A percentile compares a stretch with the other conserved stretches of the same genome.
Conservation (phyloP, 2,797 vertebrate genomes). For the Triplophysa bombifrons region DNA sequence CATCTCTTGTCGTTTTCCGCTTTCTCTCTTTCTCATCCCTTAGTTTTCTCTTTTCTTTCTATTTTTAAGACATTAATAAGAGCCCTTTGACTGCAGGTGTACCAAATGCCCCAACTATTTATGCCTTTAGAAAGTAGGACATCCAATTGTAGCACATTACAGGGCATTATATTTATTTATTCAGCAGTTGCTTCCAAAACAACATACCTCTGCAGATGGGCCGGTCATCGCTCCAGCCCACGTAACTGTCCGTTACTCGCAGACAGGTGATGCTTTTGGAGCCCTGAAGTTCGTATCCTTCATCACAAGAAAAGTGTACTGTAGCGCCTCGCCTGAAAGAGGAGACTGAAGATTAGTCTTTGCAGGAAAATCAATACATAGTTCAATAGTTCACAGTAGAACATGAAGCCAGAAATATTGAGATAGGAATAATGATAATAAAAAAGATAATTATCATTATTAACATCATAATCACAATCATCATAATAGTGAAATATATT, state of each 20-base stretch:
- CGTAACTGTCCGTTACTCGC: constrained; percentile 94
- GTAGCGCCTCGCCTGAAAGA: constrained; percentile 89
- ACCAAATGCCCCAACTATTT: background rate
- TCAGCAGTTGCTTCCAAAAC: background rate
- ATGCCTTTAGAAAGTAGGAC: background rate
- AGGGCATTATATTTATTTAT: background rate
- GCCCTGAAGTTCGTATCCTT: constrained; percentile 96
- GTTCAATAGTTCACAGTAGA: background rate
- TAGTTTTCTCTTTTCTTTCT: background rate
- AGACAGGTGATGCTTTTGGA: constrained; percentile 98
- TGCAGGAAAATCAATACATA: background rate
- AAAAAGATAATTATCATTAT: too few relatives aligned
- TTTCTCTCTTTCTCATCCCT: constrained; percentile 22
- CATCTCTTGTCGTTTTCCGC: constrained; percentile 33
- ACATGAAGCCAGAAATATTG: background rate
- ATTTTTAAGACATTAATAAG: constrained; percentile 4
- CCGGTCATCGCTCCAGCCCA: constrained; percentile 97
- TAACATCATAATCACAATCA: too few relatives aligned
- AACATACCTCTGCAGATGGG: constrained; percentile 94
- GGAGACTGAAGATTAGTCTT: background rate
- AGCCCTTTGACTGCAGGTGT: constrained; percentile 1
- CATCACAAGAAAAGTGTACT: constrained; percentile 95
- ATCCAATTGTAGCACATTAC: background rate
- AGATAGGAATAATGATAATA: background rate
- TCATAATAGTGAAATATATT: background rate